Evolutionary conservation across 2,888 invertebrate species (phyloP).

Genomic region (Cylindroiulus punctatus): DNA sequence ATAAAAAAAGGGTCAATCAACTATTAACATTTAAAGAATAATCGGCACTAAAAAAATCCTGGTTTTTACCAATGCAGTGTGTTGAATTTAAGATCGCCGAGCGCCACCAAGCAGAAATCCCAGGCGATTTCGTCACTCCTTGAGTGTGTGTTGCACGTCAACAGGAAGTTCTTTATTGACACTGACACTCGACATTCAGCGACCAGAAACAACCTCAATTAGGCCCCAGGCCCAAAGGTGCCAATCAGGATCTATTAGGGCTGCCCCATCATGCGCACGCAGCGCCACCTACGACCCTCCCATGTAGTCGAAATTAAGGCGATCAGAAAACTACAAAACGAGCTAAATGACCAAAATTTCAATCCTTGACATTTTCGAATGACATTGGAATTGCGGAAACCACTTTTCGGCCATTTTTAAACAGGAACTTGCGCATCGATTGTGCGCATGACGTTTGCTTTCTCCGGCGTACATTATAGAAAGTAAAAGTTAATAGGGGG

Average conservation of each 20-base stretch:
- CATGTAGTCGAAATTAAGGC: too few relatives aligned
- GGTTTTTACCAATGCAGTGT: not conserved
- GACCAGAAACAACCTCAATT: conserved; percentile 14
- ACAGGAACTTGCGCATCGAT: not conserved
- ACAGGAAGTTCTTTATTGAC: conserved; percentile 32
- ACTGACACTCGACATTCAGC: not conserved
- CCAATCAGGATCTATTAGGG: not conserved
- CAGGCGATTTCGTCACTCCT: conserved; percentile 1
- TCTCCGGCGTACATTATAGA: conserved; percentile 2
- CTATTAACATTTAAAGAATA: too few relatives aligned
- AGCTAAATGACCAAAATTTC: too few relatives aligned
- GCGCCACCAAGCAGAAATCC: not conserved
- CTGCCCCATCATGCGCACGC: not conserved
- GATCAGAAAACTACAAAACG: too few relatives aligned
- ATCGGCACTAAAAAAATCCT: too few relatives aligned
- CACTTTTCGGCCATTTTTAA: conserved; percentile 4
- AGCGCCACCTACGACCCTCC: too few relatives aligned
- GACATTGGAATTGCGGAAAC: too few relatives aligned
- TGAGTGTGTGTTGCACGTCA: not conserved
- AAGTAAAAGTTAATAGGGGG: conserved; percentile 30
- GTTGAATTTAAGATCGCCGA: not conserved
- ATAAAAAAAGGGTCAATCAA: too few relatives aligned
- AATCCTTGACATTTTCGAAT: too few relatives aligned
- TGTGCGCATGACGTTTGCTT: not conserved
- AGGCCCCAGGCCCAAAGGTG: not conserved